Base-by-base conservation (phyloP, 2,888 invertebrate species). In the Gari tellinella region DNA sequence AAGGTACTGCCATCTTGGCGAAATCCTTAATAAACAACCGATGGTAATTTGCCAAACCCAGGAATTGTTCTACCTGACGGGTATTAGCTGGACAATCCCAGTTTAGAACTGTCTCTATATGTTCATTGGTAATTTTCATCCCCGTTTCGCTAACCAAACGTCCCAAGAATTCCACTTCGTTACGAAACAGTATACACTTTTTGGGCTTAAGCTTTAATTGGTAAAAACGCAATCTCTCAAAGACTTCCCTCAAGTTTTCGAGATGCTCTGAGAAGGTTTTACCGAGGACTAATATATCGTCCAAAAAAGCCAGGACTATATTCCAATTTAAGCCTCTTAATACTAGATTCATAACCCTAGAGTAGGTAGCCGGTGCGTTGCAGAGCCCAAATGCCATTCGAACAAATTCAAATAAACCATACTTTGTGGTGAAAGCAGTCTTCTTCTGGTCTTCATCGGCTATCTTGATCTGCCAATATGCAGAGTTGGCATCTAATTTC, bases 381-480 rank as follows among this genome's bases (percentile, higher is more conserved):
- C 40, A 53, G 15, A 63, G 40, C 3, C 43, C 63, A 38, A 40
- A 49, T 37, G 26, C 51, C 51, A 49, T 40, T 19, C 23, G 31
- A 37, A 38, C 55, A 17, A 23, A 23, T 40, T 55, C 41, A 7
- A 7, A 51, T 7, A 21, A 8, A 7, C 51, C 51, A 19, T 51
- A 51, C 19, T 73, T 72, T 8, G 83, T 83, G 15, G 62, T 63
- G 46, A 85, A 82, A 3, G 85, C 81, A 14, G 82, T 82, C 55
- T 82, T 85, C 10, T 55, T 43, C 19, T 19, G 21, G 38, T 73
- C 70, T 1, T 77, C 72, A 10, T 67, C 60, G 10, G 55, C 61
- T 8, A 76, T 60, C 40, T 40, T 43, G 2, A 75, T 58, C 14
- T 40, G 40, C 40, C 40, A 40, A 40, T 40, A 40, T 14, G 40